Percentiles rank a stretch among this genome's conserved stretches.
These are phyloP conservation scores for Cossypha dichroa DNA, from an alignment of 2,797 vertebrate genomes.

Conservation along the genomic window DNA sequence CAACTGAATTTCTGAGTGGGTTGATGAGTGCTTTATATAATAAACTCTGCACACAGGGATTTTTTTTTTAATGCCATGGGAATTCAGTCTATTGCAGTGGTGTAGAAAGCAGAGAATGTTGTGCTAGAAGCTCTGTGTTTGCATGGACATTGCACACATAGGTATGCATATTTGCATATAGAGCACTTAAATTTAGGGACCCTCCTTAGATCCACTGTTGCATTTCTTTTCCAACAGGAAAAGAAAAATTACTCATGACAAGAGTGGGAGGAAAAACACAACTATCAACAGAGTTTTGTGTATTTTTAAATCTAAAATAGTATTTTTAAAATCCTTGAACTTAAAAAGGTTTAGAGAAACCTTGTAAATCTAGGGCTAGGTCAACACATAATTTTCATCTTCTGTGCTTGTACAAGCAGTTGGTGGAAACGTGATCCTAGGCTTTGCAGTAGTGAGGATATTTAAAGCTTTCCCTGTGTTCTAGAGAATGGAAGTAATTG, in stretches of 20 bases:
- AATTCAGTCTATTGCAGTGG: background rate
- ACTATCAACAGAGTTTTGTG: background rate
- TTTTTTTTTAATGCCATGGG: background rate
- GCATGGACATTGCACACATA: background rate
- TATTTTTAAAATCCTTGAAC: background rate
- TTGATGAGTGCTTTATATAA: conserved; percentile 33
- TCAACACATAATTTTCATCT: background rate
- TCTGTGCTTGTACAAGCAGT: background rate
- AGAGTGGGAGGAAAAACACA: background rate
- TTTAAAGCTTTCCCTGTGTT: background rate
- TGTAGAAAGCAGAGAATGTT: background rate
- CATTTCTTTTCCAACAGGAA: background rate
- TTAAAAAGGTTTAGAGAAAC: background rate
- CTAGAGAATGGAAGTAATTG: background rate
- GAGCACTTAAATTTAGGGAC: background rate
- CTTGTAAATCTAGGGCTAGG: background rate
- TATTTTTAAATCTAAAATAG: background rate
- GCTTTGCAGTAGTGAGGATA: background rate
- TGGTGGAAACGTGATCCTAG: background rate
- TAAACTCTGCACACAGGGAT: background rate
- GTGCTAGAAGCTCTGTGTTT: background rate
- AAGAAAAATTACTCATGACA: background rate
- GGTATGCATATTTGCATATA: background rate
- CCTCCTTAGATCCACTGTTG: background rate
- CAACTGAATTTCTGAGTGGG: background rate